Base-by-base conservation (phyloP, 2,113 vertebrate genomes). In the Variabilichromis moorii region DNA sequence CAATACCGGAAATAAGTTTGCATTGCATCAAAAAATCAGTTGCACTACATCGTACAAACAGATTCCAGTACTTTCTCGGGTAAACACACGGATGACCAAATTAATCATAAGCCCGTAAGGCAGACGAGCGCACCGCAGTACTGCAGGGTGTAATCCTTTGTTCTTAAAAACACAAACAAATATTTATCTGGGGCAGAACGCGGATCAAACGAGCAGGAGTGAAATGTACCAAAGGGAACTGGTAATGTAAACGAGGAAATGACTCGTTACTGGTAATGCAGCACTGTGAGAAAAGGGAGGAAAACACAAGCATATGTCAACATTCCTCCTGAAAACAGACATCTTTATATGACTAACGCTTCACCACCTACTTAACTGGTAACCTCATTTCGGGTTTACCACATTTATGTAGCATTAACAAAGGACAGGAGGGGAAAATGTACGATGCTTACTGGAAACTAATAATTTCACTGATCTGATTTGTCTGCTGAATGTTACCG, bases 151-250 rank as follows among this genome's bases (percentile, higher is more conserved):
- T 84, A 89, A 92, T 89, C 85, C 82, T 89, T 85, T 85, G 81
- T 85, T 88, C 47, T 81, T 68, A 90, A 91, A 91, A 90, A 91
- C 83, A 90, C 81, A 89, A 92, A 92, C 89, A 91, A 80, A 85
- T 3, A n/a, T 83, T 85, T 89, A 86, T 89, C 63, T 51, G 78
- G 68, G 83, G 61, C 79, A 73, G 28, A 59, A 82, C 28, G 66
- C 50, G 53, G 86, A 66, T 19, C 82, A 54, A 54, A 16, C 51
- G 54, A 59, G 21, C 45, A 63, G 31, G 26, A 83, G 61, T 47
- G 53, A 9, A 81, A 66, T 35, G 26, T 54, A 40, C n/a, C 79
- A 40, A 14, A 55, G 59, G 37, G 28, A 57, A 14, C 53, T 16
- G 66, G 37, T 12, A 4, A 54, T 47, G 50, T 14, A 50, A 53